Base-by-base conservation (phyloP, 2,113 vertebrate species). In the Vulpes ferrilata region DNA sequence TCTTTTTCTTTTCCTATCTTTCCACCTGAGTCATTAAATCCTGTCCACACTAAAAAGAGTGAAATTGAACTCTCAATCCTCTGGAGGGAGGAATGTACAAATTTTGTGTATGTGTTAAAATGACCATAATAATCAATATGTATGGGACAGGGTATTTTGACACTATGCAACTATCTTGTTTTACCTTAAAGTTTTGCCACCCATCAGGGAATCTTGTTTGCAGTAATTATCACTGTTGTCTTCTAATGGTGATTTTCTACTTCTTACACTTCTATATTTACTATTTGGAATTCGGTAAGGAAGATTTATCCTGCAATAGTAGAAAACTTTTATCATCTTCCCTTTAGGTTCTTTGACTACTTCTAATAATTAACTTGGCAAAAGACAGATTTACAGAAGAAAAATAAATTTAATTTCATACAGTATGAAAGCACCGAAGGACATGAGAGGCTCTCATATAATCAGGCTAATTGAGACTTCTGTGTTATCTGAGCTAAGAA, bases 281-380 rank as follows among this genome's bases (percentile, higher is more conserved):
- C 64, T 64, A 57, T 88, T 88, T 94, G 22, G 30, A 78, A 78
- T 91, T 96, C n/a, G 80, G 22, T 67, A 80, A 64, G n/a, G 10
- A 89, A 67, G 22, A 20, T 64, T 51, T 85, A 30, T 71, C 27
- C 16, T 94, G 30, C 16, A 22, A 4, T 32, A 51, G 17, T n/a
- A 79, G 51, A 55, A 55, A 79, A 79, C 51, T 79, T 79, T 79
- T 55, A 51, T n/a, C 30, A 11, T 53, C 30, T n/a, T n/a, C 30
- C 51, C 10, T 74, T 43, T 53, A 79, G 9, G 27, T 53, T 53
- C 48, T 79, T 79, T 55, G 76, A 9, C 30, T 55, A 32, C 16
- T 79, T 79, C 48, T 79, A 32, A 79, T 79, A 79, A 79, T 55
- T 55, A 55, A 55, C 11, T 79, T 79, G 48, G n/a, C 51, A 11